A percentile compares a stretch with the other conserved stretches of the same genome.
Conservation (phyloP, 92 coral and sea anemone species). For the Epizoanthus ramosus region DNA sequence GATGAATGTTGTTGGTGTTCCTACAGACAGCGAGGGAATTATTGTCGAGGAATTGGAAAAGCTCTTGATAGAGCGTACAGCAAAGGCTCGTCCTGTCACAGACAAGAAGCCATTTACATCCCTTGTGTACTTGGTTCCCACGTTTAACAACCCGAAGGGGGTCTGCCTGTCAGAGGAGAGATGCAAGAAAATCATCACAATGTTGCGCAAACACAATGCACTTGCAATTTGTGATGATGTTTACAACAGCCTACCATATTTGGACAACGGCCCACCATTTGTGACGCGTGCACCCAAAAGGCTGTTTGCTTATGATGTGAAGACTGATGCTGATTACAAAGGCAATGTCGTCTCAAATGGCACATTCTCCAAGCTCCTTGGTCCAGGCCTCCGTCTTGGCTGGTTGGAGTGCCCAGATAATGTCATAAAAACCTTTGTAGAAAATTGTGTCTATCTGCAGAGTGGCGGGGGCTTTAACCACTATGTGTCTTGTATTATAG, state of each 20-base stretch:
- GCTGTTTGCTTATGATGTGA: conserved; percentile 76
- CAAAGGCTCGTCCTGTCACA: conserved; percentile 49
- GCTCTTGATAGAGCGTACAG: conserved; percentile 58
- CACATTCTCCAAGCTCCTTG: conserved; percentile 82
- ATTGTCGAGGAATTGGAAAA: conserved; percentile 80
- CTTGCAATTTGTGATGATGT: conserved; percentile 98
- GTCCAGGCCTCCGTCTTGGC: conserved; percentile 92
- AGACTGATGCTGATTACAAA: conserved; percentile 83
- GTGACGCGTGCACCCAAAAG: conserved; percentile 58
- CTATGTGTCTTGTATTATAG: conserved; percentile 83
- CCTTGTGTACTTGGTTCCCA: conserved; percentile 81
- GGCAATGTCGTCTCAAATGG: conserved; percentile 95
- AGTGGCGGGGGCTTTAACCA: conserved; percentile 95
- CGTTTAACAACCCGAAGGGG: conserved; percentile 91
- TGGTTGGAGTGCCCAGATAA: conserved; percentile 90
- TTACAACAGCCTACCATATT: conserved; percentile 67
- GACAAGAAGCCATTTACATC: conserved; percentile 71
- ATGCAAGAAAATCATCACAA: conserved; percentile 64
- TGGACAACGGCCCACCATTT: conserved; percentile 50
- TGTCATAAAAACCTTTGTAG: conserved; percentile 42
- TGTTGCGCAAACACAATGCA: conserved; percentile 81
- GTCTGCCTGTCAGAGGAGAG: conserved; percentile 67
- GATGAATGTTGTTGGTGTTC: conserved; percentile 75
- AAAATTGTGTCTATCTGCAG: conserved; percentile 40
- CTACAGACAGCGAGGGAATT: conserved; percentile 78